A percentile compares a stretch with the other conserved stretches of the same genome.
These are phyloP conservation scores for Tenthredo scrophulariae DNA, from an alignment of 2,888 invertebrate genomes.

Conservation along the genomic window DNA sequence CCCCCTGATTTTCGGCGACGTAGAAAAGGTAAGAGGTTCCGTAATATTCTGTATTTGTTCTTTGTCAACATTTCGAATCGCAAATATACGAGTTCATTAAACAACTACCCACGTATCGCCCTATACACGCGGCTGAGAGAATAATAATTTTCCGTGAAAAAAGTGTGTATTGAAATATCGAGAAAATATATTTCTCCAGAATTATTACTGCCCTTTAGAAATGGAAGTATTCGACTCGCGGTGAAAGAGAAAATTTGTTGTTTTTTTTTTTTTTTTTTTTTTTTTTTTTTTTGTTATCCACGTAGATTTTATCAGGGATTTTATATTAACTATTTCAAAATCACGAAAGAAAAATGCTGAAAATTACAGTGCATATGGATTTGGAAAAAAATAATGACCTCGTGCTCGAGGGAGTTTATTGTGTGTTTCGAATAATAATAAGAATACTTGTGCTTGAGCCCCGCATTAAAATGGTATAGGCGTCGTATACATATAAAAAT, in stretches of 20 bases:
- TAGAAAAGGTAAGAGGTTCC: neutral
- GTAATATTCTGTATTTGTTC: conserved; percentile 19
- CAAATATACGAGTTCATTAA: neutral
- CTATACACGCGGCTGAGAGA: neutral
- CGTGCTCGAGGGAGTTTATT: neutral
- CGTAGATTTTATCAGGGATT: neutral
- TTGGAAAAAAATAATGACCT: neutral
- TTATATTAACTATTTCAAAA: neutral
- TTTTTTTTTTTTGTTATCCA: neutral
- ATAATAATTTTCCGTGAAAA: conserved; percentile 1
- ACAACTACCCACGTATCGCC: neutral
- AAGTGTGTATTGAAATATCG: neutral
- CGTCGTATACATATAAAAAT: neutral
- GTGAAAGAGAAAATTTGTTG: neutral
- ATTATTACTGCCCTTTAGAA: neutral
- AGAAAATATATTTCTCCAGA: neutral
- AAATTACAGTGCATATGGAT: neutral
- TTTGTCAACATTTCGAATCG: neutral
- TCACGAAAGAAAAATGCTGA: neutral
- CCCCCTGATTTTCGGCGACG: neutral
- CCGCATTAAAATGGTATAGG: neutral
- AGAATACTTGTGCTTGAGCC: neutral
- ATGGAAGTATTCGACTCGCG: neutral
- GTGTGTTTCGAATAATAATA: neutral
- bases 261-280: no score